These are phyloP conservation scores for Myiothlypis chrysogaster DNA, from an alignment of 2,797 vertebrate genomes.

Conservation along the genomic window DNA sequence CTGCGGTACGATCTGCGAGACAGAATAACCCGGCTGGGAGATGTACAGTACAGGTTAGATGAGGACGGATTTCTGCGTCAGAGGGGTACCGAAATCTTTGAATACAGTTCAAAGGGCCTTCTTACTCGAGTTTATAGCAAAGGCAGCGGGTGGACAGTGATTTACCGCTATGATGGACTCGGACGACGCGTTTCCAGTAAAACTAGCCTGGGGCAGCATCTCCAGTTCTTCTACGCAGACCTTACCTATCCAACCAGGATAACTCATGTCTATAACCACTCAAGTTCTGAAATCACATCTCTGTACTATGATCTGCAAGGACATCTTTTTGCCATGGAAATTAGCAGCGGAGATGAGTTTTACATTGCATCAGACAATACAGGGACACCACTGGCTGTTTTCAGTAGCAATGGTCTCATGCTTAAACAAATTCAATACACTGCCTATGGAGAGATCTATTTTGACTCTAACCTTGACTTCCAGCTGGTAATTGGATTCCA, in stretches of 20 bases:
- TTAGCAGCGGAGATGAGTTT: constrained; percentile 96
- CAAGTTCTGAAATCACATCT: constrained; percentile 96
- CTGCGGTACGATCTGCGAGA: constrained; percentile 94
- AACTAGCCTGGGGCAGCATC: constrained; percentile 90
- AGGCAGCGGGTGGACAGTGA: constrained; percentile 92
- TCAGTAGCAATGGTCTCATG: constrained; percentile 94
- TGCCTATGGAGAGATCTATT: constrained; percentile 95
- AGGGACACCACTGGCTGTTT: constrained; percentile 92
- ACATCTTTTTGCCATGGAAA: constrained; percentile 98
- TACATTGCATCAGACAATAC: constrained; percentile 98
- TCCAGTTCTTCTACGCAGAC: constrained; percentile 98
- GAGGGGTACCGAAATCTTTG: constrained; percentile 93
- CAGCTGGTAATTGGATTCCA: constrained; percentile 97
- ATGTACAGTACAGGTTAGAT: constrained; percentile 94
- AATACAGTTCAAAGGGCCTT: constrained; percentile 96
- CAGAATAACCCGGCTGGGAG: constrained; percentile 93
- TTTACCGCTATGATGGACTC: constrained; percentile 94
- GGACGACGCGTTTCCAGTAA: constrained; percentile 92
- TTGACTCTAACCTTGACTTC: constrained; percentile 96
- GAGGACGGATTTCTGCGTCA: constrained; percentile 96
- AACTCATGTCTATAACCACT: constrained; percentile 98
- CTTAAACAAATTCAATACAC: constrained; percentile 98
- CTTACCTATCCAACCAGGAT: constrained; percentile 92
- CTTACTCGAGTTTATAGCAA: constrained; percentile 96
- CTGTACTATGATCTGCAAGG: constrained; percentile 98